Conservation (phyloP, 1,140 invertebrate species). For the Proctacanthus coquilletti region DNA sequence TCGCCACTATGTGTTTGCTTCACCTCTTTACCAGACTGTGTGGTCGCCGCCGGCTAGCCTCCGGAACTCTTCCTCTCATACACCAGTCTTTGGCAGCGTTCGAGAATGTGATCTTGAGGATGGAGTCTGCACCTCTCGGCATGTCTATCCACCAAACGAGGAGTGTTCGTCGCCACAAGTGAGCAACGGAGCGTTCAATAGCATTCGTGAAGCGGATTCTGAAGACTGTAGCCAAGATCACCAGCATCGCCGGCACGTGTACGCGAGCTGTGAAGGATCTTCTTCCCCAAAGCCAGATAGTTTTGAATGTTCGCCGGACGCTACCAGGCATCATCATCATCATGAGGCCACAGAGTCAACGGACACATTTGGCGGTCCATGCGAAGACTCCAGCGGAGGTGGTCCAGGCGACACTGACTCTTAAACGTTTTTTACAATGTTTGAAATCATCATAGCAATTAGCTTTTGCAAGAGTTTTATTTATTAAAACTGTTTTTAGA, state of each 20-base stretch:
- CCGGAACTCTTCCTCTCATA: conserved; percentile 26
- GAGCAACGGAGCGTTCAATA: conserved; percentile 24
- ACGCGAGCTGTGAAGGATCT: conserved; percentile 26
- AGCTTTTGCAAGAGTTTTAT: too few species aligned
- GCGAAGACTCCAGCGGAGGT: too few species aligned
- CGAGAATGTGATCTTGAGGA: conserved; percentile 24
- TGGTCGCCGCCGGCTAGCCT: conserved; percentile 28
- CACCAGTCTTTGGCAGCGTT: conserved; percentile 26
- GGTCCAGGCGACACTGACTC: too few species aligned
- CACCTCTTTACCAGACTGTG: conserved; percentile 27
- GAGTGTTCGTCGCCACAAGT: conserved; percentile 26
- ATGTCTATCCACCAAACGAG: conserved; percentile 27
- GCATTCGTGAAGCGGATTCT: conserved; percentile 26
- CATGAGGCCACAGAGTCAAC: too few species aligned
- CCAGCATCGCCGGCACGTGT: conserved; percentile 18
- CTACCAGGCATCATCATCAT: too few species aligned
- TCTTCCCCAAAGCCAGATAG: too few species aligned
- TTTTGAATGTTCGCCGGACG: too few species aligned
- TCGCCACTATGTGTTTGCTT: conserved; percentile 28
- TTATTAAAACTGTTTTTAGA: too few species aligned
- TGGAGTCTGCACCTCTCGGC: conserved; percentile 19
- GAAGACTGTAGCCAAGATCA: conserved; percentile 25
- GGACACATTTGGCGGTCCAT: too few species aligned
- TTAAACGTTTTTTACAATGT: too few species aligned
- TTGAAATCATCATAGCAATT: too few species aligned